Percentiles rank a stretch among this genome's conserved stretches.
Evolutionary conservation across 92 coral and sea anemone species (phyloP).

Genomic region (Ricordea florida): DNA sequence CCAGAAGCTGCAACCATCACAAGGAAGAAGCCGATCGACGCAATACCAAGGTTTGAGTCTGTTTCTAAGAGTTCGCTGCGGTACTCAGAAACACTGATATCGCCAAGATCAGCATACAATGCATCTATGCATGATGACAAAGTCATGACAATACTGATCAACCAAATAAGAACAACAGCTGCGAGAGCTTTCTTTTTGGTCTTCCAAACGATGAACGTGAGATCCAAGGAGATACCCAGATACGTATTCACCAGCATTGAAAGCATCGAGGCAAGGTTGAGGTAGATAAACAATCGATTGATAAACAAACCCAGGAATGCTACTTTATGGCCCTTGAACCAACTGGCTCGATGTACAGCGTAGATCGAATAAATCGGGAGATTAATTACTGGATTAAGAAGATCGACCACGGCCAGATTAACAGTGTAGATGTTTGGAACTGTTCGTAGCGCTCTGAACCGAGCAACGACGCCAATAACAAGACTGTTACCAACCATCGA

Average conservation of each 20-base stretch:
- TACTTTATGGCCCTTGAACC: background rate
- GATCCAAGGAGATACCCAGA: background rate
- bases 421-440: background rate
- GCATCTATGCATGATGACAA: background rate
- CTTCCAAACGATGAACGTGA: background rate
- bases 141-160: background rate
- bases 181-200: background rate
- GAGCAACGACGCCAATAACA: background rate
- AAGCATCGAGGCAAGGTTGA: constrained; percentile 8
- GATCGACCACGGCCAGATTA: background rate
- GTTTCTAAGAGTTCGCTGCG: background rate
- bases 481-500: background rate
- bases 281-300: background rate
- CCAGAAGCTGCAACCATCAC: background rate
- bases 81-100: background rate
- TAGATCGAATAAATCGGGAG: background rate
- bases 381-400: background rate
- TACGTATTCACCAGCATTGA: background rate
- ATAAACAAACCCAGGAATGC: background rate
- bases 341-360: background rate
- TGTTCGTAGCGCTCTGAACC: background rate
- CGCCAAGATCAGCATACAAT: background rate
- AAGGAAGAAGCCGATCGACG: background rate
- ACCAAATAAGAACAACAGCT: background rate
- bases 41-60: background rate